Percentiles rank a stretch among this genome's conserved stretches.
Evolutionary conservation across 2,888 invertebrate species (phyloP).

Genomic region (Cremastobaeus sp.): DNA sequence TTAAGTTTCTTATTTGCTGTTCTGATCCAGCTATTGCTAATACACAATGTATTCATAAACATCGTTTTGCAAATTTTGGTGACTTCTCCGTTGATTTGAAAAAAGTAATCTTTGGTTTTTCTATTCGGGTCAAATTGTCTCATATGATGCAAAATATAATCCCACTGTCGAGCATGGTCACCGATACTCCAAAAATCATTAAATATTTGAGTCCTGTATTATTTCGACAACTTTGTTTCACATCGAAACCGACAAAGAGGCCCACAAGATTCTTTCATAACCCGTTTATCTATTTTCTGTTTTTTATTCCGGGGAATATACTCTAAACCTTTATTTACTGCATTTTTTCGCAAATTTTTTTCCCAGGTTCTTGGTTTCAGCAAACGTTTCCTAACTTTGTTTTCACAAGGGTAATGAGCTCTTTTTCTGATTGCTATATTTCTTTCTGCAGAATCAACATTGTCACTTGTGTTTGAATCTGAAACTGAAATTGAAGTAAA

Average conservation of each 20-base stretch:
- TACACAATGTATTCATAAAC: constrained; percentile 31
- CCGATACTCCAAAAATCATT: constrained; percentile 38
- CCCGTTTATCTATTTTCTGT: not conserved
- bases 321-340: constrained; percentile 4
- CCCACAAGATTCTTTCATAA: constrained; percentile 10
- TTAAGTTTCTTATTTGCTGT: constrained; percentile 7
- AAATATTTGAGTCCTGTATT: constrained; percentile 18
- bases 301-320: constrained; percentile 6
- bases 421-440: no score
- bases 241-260: constrained; percentile 18
- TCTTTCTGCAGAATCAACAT: no score
- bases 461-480: no score
- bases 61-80: constrained; percentile 33
- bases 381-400: not conserved
- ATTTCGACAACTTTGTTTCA: constrained; percentile 3
- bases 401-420: not conserved
- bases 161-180: constrained; percentile 26
- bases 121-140: not conserved
- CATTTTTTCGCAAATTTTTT: constrained; percentile 12
- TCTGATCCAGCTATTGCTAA: constrained; percentile 23
- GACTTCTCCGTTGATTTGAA: constrained; percentile 7
- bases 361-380: constrained; percentile 3
- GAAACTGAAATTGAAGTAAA: no score
- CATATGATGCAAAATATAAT: constrained; percentile 23
- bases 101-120: constrained; percentile 2